A percentile compares a stretch with the other conserved stretches of the same genome.
These are phyloP conservation scores for Leptinotarsa undecemlineata DNA, from an alignment of 1,140 invertebrate genomes.

Conservation along the genomic window DNA sequence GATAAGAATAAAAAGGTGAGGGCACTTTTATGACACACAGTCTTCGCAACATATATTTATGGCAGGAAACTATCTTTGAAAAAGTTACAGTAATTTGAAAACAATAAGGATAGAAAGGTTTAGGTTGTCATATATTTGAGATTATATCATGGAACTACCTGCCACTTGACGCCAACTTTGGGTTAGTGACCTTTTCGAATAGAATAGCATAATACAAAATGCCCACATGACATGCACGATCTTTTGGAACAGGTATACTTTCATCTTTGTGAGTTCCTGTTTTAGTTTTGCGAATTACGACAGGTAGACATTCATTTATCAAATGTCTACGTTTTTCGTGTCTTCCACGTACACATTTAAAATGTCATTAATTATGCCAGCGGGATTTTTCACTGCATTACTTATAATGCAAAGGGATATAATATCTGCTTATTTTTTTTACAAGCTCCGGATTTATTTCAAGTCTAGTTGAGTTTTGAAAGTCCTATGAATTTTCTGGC, in stretches of 20 bases:
- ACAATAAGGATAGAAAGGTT: conserved; percentile 23
- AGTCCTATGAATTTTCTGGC: too few relatives aligned
- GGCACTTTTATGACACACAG: conserved; percentile 27
- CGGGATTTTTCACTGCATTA: too few relatives aligned
- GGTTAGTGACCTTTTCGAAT: neutral
- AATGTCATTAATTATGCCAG: too few relatives aligned
- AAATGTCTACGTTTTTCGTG: neutral
- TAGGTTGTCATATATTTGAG: conserved; percentile 17
- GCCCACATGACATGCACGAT: neutral
- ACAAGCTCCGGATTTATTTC: too few relatives aligned
- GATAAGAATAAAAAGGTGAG: neutral
- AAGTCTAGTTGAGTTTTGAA: too few relatives aligned
- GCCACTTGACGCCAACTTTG: conserved; percentile 19
- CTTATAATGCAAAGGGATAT: too few relatives aligned
- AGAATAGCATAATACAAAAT: neutral
- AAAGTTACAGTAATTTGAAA: conserved; percentile 12
- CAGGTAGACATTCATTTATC: neutral
- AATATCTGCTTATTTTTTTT: too few relatives aligned
- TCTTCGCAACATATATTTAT: conserved; percentile 29
- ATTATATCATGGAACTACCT: conserved; percentile 20
- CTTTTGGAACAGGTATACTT: neutral
- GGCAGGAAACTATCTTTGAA: conserved; percentile 17
- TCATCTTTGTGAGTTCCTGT: neutral
- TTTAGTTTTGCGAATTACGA: neutral
- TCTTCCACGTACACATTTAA: too few relatives aligned